Conservation (phyloP, 2,888 invertebrate species). For the Acanthoscelides obtectus region DNA sequence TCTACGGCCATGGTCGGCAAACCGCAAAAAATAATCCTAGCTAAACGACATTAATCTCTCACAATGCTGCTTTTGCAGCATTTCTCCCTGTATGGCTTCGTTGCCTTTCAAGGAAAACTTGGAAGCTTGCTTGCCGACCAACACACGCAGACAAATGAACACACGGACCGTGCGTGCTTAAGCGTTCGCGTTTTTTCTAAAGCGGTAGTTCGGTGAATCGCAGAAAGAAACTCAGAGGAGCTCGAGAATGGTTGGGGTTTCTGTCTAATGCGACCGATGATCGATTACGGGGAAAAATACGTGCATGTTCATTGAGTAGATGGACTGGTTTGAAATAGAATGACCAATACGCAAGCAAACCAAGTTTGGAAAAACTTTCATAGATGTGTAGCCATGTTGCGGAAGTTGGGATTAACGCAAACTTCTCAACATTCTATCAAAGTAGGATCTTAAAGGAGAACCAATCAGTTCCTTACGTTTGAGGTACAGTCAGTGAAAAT, state of each 20-base stretch:
- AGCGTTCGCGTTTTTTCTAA: not conserved
- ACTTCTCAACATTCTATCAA: too few relatives aligned
- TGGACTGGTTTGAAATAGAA: not conserved
- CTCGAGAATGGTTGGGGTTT: too few relatives aligned
- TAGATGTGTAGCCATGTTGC: too few relatives aligned
- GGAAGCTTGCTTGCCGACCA: not conserved
- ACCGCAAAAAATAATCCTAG: not conserved
- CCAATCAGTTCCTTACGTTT: too few relatives aligned
- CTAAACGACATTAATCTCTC: not conserved
- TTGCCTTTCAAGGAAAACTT: not conserved
- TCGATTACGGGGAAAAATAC: not conserved
- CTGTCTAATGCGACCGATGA: not conserved
- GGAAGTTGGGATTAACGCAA: too few relatives aligned
- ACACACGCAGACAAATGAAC: not conserved
- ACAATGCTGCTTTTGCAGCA: not conserved
- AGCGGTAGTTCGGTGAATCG: not conserved
- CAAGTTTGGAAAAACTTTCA: too few relatives aligned
- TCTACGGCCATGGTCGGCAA: not conserved
- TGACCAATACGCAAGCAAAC: not conserved
- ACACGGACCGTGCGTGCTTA: not conserved
- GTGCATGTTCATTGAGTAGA: not conserved
- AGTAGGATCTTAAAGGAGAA: too few relatives aligned
- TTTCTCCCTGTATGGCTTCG: not conserved
- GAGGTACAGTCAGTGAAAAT: too few relatives aligned
- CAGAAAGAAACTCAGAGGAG: not conserved